A percentile compares a stretch with the other conserved stretches of the same genome.
Evolutionary conservation across 2,113 vertebrate genomes (phyloP).

Genomic region (Megatriorchis doriae): DNA sequence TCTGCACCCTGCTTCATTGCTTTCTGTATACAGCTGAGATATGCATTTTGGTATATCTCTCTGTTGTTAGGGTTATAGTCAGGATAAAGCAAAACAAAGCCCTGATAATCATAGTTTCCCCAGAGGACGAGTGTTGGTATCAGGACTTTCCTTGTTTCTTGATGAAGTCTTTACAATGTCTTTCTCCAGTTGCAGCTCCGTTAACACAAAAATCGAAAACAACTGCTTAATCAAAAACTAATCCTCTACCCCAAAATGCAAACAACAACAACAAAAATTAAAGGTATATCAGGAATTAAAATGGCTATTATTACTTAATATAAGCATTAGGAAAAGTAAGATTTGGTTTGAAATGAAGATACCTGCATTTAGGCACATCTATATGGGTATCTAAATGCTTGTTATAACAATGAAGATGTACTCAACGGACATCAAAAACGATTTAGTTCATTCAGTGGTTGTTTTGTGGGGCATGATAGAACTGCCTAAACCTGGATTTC

Average conservation of each 20-base stretch:
- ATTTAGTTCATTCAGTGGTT: neutral
- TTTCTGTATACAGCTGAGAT: neutral
- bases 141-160: neutral
- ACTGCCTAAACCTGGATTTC: neutral
- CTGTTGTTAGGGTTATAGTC: neutral
- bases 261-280: neutral
- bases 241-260: neutral
- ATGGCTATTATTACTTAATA: neutral
- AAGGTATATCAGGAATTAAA: neutral
- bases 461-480: neutral
- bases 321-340: neutral
- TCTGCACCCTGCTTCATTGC: neutral
- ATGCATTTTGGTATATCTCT: fast-evolving
- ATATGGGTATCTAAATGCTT: neutral
- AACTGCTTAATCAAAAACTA: neutral
- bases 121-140: neutral
- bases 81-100: neutral
- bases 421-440: neutral
- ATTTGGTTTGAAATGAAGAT: neutral
- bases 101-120: neutral
- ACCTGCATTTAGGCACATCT: neutral
- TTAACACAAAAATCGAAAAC: neutral
- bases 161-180: neutral
- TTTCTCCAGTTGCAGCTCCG: neutral
- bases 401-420: neutral